phyloP scores from a whole-genome alignment of 2,113 vertebrate genomes.

The Planiliza haematocheilus region DNA sequence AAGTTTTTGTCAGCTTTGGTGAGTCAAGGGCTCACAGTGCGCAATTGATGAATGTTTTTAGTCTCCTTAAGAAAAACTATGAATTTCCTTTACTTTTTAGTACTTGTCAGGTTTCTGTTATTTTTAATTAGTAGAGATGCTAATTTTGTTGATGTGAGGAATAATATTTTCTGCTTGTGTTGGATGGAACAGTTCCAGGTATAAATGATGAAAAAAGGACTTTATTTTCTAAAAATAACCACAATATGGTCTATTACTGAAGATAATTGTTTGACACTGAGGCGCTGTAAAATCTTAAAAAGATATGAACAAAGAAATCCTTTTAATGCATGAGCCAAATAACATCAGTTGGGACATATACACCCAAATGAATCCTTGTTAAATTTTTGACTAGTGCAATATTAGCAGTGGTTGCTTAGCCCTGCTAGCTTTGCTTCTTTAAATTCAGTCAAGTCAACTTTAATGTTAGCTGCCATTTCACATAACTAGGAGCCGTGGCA shows the following conservation, averaged over 20 bases:
- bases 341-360: too few species aligned
- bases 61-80: too few species aligned
- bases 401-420: not conserved
- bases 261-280: too few species aligned
- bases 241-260: not conserved
- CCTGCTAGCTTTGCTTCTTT: not conserved
- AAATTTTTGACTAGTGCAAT: not conserved
- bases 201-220: not conserved
- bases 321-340: too few species aligned
- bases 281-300: not conserved
- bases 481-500: not conserved
- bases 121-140: not conserved
- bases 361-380: not conserved
- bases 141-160: not conserved
- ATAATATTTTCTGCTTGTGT: not conserved
- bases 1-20: conserved; percentile 4
- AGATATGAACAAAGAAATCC: too few species aligned
- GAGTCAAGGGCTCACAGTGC: not conserved
- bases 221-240: not conserved
- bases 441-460: too few species aligned
- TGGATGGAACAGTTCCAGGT: not conserved
- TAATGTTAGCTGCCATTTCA: too few species aligned
- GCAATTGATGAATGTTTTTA: conserved; percentile 10
- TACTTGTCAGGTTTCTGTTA: not conserved
- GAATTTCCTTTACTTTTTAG: not conserved